Percentiles rank a stretch among this genome's conserved stretches.
phyloP scores from a whole-genome alignment of 53 echinoderm and acorn worm species.

The Mesocentrotus franciscanus region DNA sequence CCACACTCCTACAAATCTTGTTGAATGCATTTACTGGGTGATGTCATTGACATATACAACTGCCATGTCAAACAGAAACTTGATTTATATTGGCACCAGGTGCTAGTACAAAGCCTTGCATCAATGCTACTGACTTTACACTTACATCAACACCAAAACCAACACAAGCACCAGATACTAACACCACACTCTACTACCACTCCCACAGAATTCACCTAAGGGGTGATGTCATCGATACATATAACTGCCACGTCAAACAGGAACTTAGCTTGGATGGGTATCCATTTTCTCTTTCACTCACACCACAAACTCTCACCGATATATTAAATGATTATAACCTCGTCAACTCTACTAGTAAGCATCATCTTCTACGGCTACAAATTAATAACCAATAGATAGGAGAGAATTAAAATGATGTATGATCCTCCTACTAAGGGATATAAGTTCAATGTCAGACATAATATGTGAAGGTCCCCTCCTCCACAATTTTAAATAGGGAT shows the following conservation, averaged over 20 bases:
- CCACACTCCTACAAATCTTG: no score
- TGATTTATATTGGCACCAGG: background rate
- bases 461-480: background rate
- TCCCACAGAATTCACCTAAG: background rate
- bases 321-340: constrained; percentile 31
- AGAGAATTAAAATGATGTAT: background rate
- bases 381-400: background rate
- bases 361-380: background rate
- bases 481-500: background rate
- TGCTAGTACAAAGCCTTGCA: background rate
- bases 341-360: background rate
- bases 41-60: background rate
- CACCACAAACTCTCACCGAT: constrained; percentile 2
- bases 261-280: constrained; percentile 43
- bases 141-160: background rate
- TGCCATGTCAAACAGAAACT: background rate
- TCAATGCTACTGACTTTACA: background rate
- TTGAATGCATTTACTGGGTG: no score
- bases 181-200: background rate
- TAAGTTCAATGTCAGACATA: background rate
- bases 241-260: constrained; percentile 49
- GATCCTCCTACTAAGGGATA: background rate
- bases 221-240: constrained; percentile 26
- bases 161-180: background rate
- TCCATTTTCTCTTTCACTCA: constrained; percentile 33